Base-by-base conservation (phyloP, 2,888 invertebrate genomes). In the Pherbina coryleti region DNA sequence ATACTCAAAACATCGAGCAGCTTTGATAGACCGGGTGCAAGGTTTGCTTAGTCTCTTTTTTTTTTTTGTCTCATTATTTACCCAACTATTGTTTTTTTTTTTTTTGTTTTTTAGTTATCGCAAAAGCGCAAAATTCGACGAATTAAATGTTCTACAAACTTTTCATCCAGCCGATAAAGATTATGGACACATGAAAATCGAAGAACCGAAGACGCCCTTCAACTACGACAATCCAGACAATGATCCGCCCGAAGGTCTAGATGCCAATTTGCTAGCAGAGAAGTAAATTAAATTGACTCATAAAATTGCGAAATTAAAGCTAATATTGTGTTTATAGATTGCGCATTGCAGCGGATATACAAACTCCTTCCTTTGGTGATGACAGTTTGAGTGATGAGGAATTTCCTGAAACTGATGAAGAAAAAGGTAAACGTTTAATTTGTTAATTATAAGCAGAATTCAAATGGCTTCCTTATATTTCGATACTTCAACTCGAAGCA, bases 131-230 rank as follows among this genome's bases (percentile, higher is more conserved):
- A 95, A 97, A 92, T 98, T 97, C 92, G 99, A 99, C 90, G 99
- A 99, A 91, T 96, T 98, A 94, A 99, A 99, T 91, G 99, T 99
- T 82, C 92, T 99, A 84, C 98, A 98, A 83, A 99, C 99, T 0
- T 94, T 98, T 86, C 99, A 99, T 91, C 99, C 99, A 60, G 92
- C 96, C 28, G 97, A 97, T 89, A 99, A 99, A 91, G 99, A 99
- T 91, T 99, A 99, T 90, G 99, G 99, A 9, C 98, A 98, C 87
- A 99, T 99, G 98, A 99, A 99, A 91, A 94, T 96, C 82, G 96
- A 97, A 85, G 99, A 99, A 90, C 99, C 99, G 2, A 98, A 98
- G 90, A 99, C 99, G 34, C 99, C 99, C 55, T 93, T 89, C 84
- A 93, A 93, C 85, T 89, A 93, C 73, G 91, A 91, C 67, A 94